Evolutionary conservation across 2,113 vertebrate genomes (phyloP).

Genomic region (Hemiprocne comata): DNA sequence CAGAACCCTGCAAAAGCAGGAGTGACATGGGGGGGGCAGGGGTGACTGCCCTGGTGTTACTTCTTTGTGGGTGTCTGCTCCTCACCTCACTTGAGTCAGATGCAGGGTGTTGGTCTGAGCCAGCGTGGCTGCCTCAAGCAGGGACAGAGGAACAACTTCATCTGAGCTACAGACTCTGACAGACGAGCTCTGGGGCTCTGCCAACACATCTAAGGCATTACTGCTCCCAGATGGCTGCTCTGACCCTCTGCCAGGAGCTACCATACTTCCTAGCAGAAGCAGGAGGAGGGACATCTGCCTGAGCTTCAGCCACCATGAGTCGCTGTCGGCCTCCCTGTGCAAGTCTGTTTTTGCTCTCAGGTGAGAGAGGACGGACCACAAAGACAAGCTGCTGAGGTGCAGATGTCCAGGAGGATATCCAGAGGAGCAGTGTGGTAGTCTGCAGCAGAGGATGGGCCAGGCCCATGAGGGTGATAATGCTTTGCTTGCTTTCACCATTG

Average conservation of each 20-base stretch:
- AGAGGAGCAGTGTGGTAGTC: background rate
- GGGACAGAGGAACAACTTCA: background rate
- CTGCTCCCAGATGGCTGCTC: background rate
- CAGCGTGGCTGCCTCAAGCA: background rate
- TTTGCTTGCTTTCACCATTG: background rate
- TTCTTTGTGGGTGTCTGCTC: background rate
- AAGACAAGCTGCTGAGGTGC: background rate
- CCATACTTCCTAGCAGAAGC: background rate
- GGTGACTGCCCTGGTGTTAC: too few species aligned
- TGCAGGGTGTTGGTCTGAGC: background rate
- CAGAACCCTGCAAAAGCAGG: background rate
- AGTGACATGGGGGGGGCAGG: rapidly evolving
- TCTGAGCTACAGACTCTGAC: background rate
- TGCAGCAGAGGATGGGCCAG: background rate
- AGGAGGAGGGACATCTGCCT: background rate
- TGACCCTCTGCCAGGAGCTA: background rate
- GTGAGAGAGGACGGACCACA: background rate
- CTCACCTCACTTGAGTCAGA: rapidly evolving
- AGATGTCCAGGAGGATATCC: background rate
- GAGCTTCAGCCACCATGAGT: background rate
- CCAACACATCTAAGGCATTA: background rate
- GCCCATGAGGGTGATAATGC: background rate
- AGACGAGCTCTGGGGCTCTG: background rate
- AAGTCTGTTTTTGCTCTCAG: background rate
- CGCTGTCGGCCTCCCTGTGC: background rate